Base-by-base conservation (phyloP, 92 coral and sea anemone genomes). In the Actinostola sp. region DNA sequence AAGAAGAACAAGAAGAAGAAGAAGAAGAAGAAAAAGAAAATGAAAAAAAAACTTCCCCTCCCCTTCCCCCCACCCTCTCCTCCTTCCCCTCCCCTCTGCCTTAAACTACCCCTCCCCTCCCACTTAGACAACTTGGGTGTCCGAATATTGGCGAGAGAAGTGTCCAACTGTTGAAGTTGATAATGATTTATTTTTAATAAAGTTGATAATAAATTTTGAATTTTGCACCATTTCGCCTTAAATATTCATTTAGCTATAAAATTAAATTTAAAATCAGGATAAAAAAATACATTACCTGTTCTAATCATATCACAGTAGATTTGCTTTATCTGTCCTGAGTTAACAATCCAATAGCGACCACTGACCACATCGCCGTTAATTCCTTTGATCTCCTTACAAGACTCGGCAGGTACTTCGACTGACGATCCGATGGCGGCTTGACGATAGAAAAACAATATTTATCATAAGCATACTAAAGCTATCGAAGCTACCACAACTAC, bases 351-450 rank as follows among this genome's bases (percentile, higher is more conserved):
- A 38, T 71, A 71, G 27, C 12, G 21, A 29, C 77, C 62, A 44
- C 34, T 42, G 26, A 19, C 62, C 11, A 43, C 54, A 42, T 59
- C 15, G 13, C 66, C 66, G 28, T 39, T 3, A 7, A 71, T 44
- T 6, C 36, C 34, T 12, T 21, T 56, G 56, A 71, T 57, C 34
- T 71, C 77, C 10, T 56, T 26, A 41, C 77, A 71, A 4, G 77
- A 71, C 46, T 55, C 63, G 16, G 77, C 77, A 21, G 77, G 67
- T 1, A 71, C 57, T 2, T 41, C 19, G 8, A 31, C 24, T 26
- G 77, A 38, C 23, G 77, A 71, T 5, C 77, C 77, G 14, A 71
- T 41, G 1, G 67, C 14, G 16, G 24, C 77, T 71, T 15, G 41
- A 17, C 13, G 29, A 1, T 0, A 31, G 13, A 50, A 31, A 39